phyloP scores from a whole-genome alignment of 2,113 vertebrate species.

The Lepisosteus osseus region DNA sequence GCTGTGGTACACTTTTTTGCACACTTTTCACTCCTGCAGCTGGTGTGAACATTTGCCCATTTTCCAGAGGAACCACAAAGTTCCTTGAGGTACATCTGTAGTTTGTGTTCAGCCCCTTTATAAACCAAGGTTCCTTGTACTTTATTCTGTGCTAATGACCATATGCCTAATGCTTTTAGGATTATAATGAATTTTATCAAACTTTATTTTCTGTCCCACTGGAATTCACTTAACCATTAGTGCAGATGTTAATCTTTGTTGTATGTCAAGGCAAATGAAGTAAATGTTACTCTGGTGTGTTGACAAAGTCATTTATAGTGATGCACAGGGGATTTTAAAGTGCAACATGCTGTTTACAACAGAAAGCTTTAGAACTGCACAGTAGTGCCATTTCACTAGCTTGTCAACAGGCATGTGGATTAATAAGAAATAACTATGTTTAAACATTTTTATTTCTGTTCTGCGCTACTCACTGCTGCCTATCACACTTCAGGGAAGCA shows the following conservation, averaged over 20 bases:
- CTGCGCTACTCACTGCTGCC: too few relatives aligned
- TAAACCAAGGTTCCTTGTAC: background rate
- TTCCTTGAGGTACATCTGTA: background rate
- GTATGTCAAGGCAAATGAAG: background rate
- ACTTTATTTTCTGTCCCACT: background rate
- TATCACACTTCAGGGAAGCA: too few relatives aligned
- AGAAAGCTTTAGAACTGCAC: background rate
- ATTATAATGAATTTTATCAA: conserved; percentile 2
- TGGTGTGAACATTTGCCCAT: conserved; percentile 43
- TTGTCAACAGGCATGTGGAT: conserved; percentile 16
- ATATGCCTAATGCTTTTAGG: background rate
- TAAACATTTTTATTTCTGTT: too few relatives aligned
- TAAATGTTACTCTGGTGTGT: background rate
- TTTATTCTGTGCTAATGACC: background rate
- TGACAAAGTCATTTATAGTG: background rate
- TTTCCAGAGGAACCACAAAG: conserved; percentile 32
- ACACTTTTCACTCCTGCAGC: conserved; percentile 30
- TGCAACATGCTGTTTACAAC: background rate
- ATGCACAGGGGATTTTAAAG: conserved; percentile 26
- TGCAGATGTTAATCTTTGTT: background rate
- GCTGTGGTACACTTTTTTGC: conserved; percentile 20
- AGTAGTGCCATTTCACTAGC: conserved; percentile 26
- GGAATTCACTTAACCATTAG: background rate
- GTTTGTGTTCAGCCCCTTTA: background rate
- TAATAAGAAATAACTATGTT: too few relatives aligned